Evolutionary conservation across 2,113 vertebrate genomes (phyloP).

Genomic region (Vidua macroura): DNA sequence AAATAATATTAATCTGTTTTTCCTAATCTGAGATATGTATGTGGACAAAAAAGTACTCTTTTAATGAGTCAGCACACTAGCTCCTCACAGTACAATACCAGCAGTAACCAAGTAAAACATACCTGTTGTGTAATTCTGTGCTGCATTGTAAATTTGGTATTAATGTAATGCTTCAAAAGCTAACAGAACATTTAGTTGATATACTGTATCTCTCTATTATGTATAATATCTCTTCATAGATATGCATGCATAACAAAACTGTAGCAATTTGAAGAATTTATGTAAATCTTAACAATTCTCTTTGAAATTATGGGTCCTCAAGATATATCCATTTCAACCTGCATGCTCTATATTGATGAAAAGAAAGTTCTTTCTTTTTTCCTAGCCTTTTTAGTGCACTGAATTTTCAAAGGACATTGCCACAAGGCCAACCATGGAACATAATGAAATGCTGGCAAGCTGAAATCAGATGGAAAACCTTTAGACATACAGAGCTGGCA

Average conservation of each 20-base stretch:
- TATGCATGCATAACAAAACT: conserved; percentile 45
- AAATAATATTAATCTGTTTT: not conserved
- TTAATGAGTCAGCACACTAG: not conserved
- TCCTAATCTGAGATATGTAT: not conserved
- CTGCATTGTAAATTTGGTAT: not conserved
- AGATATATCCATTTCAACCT: conserved; percentile 25
- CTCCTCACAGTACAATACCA: not conserved
- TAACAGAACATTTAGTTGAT: conserved; percentile 47
- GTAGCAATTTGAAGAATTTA: conserved; percentile 55
- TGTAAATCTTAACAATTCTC: conserved; percentile 43
- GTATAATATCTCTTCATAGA: conserved; percentile 36
- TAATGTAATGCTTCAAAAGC: conserved; percentile 32
- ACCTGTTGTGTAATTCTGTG: conserved; percentile 10
- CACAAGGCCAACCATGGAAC: not conserved
- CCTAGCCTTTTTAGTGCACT: not conserved
- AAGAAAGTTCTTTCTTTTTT: not conserved
- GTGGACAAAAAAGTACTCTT: not conserved
- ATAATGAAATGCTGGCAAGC: not conserved
- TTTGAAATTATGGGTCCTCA: conserved; percentile 1
- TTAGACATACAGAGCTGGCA: not conserved
- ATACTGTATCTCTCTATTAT: conserved; percentile 40
- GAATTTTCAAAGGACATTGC: not conserved
- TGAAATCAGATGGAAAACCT: not conserved
- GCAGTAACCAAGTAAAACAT: not conserved
- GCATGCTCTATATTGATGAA: not conserved